phyloP scores from a whole-genome alignment of 2,888 invertebrate genomes.

The Caenorhabditis sp. region DNA sequence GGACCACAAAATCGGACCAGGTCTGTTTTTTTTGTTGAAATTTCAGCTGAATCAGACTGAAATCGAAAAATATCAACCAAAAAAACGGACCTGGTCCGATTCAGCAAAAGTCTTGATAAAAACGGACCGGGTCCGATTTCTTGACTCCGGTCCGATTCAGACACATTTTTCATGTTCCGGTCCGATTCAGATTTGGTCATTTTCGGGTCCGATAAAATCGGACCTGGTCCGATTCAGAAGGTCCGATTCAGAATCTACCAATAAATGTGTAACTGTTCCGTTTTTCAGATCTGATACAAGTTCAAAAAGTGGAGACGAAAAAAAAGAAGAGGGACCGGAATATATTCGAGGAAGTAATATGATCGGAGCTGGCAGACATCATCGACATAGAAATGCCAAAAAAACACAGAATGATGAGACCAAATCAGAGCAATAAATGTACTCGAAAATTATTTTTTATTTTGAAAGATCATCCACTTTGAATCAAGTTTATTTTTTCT shows the following conservation, averaged over 20 bases:
- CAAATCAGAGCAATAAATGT: background rate
- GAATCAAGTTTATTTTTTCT: background rate
- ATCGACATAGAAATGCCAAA: background rate
- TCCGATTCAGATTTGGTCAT: too few species aligned
- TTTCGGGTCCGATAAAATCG: too few species aligned
- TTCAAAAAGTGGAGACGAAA: background rate
- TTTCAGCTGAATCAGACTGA: background rate
- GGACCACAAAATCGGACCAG: too few species aligned
- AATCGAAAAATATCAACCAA: background rate
- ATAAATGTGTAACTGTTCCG: too few species aligned
- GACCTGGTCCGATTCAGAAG: too few species aligned
- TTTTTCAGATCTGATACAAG: conserved; percentile 1
- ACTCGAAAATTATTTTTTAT: background rate
- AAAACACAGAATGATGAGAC: conserved; percentile 9
- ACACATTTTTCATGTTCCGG: too few species aligned
- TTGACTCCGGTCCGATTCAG: too few species aligned
- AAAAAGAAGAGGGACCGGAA: conserved; percentile 13
- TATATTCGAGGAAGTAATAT: conserved; percentile 34
- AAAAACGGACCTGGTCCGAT: too few species aligned
- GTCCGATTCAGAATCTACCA: too few species aligned
- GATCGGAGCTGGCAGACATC: conserved; percentile 25
- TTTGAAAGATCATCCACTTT: conserved; percentile 3
- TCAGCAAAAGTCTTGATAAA: too few species aligned
- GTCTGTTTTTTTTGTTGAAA: too few species aligned
- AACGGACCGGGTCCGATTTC: too few species aligned